Base-by-base conservation (phyloP, 2,113 vertebrate genomes). In the Chaetops frenatus region DNA sequence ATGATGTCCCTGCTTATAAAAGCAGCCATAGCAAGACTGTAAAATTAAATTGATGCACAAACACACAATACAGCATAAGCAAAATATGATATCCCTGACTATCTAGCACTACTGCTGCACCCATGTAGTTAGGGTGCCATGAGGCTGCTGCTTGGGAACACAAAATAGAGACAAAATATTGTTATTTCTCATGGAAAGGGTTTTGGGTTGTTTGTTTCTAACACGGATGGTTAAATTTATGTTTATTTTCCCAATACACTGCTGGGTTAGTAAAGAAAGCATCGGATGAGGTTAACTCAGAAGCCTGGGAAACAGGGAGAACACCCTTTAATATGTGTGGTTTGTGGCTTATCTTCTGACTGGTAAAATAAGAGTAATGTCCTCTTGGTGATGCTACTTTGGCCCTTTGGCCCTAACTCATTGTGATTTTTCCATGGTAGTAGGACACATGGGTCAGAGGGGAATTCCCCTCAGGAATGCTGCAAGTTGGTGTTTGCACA, bases 381-480 rank as follows among this genome's bases (percentile, higher is more conserved):
- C 33, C 36, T 54, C 74, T 53, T 21, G 31, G 40, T 38, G 72
- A 81, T 0, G 0, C 27, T 36, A 2, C 45, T 36, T 58, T 9
- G 36, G 35, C 9, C 11, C 33, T 44, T 86, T 33, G 24, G 35
- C 45, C 36, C 29, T 50, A 56, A 72, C 44, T 72, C 27, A 7
- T 4, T 17, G 27, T 56, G 38, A 20, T 76, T 65, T 80, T 72
- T 54, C 38, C 28, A 29, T 0, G 6, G 48, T 48, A 83, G 28
- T 31, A 24, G 38, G 31, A 45, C 48, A 44, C 3, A 1, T 1
- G 11, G 15, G 5, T 16, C 35, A 45, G 62, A 72, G 54, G 58
- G 62, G n/a, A 67, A 47, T 24, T 48, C 1, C 2, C 24, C 13
- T 36, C n/a, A 9, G 0, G 0, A 53, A 57, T 21, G 36, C 58